These are phyloP conservation scores for Cepaea nemoralis DNA, from an alignment of 1,140 invertebrate genomes.

Conservation along the genomic window DNA sequence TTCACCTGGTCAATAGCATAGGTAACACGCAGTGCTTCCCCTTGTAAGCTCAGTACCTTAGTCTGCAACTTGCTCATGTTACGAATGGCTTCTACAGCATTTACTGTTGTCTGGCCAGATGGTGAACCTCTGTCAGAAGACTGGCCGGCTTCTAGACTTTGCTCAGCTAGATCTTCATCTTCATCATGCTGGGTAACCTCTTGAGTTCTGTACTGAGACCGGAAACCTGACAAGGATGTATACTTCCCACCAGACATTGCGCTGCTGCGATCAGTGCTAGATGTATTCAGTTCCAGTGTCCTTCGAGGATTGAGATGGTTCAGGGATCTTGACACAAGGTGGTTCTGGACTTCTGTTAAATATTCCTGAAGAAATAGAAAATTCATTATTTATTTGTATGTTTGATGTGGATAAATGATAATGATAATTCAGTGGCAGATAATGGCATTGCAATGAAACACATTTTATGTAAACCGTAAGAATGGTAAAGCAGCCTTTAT, in stretches of 20 bases:
- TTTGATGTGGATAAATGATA: not conserved
- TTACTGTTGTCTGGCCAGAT: not conserved
- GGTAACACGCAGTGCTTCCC: conserved; percentile 48
- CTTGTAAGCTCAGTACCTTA: conserved; percentile 45
- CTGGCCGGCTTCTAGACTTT: too few relatives aligned
- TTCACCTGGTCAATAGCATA: conserved; percentile 50
- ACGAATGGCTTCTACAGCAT: conserved; percentile 8
- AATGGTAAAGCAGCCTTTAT: too few relatives aligned
- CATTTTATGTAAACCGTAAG: too few relatives aligned
- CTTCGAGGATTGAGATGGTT: not conserved
- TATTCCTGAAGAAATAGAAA: conserved; percentile 13
- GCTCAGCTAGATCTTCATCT: not conserved
- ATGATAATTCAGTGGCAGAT: too few relatives aligned
- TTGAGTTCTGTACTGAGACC: not conserved
- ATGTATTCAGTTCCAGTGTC: not conserved
- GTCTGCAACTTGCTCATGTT: conserved; percentile 29
- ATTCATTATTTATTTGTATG: not conserved
- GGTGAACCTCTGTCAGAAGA: not conserved
- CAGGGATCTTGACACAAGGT: conserved; percentile 13
- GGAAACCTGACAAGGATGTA: not conserved
- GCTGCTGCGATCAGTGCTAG: not conserved
- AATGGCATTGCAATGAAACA: too few relatives aligned
- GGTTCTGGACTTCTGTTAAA: conserved; percentile 13
- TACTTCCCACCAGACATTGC: not conserved
- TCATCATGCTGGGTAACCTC: not conserved